Evolutionary conservation across 1,140 invertebrate species (phyloP).

Genomic region (Rhysida immarginata): DNA sequence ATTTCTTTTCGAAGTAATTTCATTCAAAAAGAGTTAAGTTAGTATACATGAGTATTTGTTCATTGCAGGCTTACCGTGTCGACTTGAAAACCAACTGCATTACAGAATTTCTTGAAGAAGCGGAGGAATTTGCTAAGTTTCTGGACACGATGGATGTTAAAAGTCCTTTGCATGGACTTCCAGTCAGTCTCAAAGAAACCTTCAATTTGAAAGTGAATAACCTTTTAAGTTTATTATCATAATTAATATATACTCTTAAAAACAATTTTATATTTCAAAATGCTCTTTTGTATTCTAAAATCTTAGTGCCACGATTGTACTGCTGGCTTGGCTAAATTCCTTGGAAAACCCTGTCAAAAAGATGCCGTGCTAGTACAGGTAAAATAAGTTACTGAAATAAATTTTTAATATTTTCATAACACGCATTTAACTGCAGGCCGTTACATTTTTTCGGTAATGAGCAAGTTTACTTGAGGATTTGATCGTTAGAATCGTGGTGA

Average conservation of each 20-base stretch:
- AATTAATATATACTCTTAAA: no score
- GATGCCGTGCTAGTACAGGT: neutral
- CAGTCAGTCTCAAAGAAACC: neutral
- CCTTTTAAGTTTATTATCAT: no score
- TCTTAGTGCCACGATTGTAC: constrained; percentile 3
- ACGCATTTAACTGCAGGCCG: no score
- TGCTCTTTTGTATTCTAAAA: neutral
- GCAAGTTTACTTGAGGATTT: no score
- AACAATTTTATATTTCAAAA: no score
- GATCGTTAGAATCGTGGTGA: no score
- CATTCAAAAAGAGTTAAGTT: no score
- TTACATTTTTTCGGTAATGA: no score
- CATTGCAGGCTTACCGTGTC: neutral
- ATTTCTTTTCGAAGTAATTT: no score
- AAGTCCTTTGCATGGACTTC: neutral
- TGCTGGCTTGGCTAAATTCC: neutral
- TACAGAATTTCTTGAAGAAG: neutral
- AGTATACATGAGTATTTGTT: no score
- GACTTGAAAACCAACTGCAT: constrained; percentile 1
- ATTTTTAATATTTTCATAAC: no score
- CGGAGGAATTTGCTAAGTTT: neutral
- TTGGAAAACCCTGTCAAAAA: neutral
- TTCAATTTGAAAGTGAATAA: neutral
- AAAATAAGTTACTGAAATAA: neutral
- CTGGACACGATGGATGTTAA: neutral